phyloP scores from a whole-genome alignment of 2,113 vertebrate genomes.

The Choloepus hoffmanni region DNA sequence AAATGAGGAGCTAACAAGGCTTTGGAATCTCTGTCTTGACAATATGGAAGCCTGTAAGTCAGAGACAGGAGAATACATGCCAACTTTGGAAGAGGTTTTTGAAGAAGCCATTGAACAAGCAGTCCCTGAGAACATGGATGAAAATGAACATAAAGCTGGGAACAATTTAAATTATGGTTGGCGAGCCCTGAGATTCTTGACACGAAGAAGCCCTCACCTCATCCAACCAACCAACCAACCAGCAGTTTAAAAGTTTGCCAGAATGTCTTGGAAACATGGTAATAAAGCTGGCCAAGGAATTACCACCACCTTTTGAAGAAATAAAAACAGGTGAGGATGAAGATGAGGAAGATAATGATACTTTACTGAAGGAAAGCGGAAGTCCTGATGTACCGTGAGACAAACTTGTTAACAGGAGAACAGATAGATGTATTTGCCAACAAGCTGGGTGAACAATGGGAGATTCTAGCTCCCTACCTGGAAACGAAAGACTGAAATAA shows the following conservation, averaged over 20 bases:
- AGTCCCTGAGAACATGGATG: conserved; percentile 98
- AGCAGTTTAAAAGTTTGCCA: conserved; percentile 97
- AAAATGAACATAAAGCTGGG: conserved; percentile 95
- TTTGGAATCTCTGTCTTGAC: conserved; percentile 98
- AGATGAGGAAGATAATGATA: conserved; percentile 98
- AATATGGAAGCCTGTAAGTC: conserved; percentile 99
- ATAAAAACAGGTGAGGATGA: conserved; percentile 99
- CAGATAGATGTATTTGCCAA: conserved; percentile 94
- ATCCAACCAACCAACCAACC: conserved; percentile 97
- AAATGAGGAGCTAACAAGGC: conserved; percentile 96
- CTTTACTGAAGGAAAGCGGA: conserved; percentile 98
- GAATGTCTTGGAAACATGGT: conserved; percentile 99
- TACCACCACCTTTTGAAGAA: conserved; percentile 98
- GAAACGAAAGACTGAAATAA: conserved; percentile 96
- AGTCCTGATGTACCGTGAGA: conserved; percentile 94
- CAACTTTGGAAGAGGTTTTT: conserved; percentile 97
- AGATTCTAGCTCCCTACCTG: conserved; percentile 91
- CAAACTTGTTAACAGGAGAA: conserved; percentile 92
- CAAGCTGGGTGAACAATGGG: conserved; percentile 95
- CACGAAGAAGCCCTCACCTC: conserved; percentile 97
- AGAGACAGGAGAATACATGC: conserved; percentile 98
- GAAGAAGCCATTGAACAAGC: conserved; percentile 98
- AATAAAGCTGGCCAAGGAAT: conserved; percentile 98
- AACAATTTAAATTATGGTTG: conserved; percentile 99
- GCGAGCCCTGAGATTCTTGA: conserved; percentile 95